These are phyloP conservation scores for Trachythela sp. DNA, from an alignment of 64 coral and sea anemone species.

Conservation along the genomic window DNA sequence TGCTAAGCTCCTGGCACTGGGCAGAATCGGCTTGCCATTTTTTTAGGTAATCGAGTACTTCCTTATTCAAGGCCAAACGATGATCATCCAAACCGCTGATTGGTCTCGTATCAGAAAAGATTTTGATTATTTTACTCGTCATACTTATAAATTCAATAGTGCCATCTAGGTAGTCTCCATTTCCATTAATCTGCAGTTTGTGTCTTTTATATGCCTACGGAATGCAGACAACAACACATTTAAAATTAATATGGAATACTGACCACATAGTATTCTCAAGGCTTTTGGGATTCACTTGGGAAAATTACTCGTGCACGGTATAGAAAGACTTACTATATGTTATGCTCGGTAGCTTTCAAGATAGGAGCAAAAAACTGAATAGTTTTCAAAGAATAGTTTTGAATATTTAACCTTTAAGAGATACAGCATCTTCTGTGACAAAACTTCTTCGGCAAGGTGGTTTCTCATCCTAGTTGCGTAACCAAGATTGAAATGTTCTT, in stretches of 20 bases:
- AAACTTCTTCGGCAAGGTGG: slow-evolving; percentile 50
- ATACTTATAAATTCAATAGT: slow-evolving; percentile 10
- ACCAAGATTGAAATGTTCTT: slow-evolving; percentile 40
- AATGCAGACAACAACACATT: neutral
- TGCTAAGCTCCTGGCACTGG: neutral
- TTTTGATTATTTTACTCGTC: slow-evolving; percentile 27
- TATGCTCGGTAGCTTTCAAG: neutral
- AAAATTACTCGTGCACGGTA: too few relatives aligned
- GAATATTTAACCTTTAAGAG: slow-evolving; percentile 56
- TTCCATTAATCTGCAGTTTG: neutral
- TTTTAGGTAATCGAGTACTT: neutral
- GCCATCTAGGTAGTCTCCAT: neutral
- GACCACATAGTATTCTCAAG: too few relatives aligned
- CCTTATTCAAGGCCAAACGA: neutral
- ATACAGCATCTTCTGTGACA: slow-evolving; percentile 41
- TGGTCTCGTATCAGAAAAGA: neutral
- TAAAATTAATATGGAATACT: too few relatives aligned
- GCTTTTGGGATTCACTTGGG: too few relatives aligned
- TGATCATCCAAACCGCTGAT: slow-evolving; percentile 16
- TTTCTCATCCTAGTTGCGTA: slow-evolving; percentile 48
- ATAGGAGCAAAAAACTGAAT: neutral
- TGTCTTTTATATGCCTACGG: slow-evolving; percentile 13
- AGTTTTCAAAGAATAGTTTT: neutral
- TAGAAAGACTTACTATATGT: too few relatives aligned
- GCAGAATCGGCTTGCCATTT: slow-evolving; percentile 26